phyloP scores from a whole-genome alignment of 2,888 invertebrate species.

The Drosophila tripunctata region DNA sequence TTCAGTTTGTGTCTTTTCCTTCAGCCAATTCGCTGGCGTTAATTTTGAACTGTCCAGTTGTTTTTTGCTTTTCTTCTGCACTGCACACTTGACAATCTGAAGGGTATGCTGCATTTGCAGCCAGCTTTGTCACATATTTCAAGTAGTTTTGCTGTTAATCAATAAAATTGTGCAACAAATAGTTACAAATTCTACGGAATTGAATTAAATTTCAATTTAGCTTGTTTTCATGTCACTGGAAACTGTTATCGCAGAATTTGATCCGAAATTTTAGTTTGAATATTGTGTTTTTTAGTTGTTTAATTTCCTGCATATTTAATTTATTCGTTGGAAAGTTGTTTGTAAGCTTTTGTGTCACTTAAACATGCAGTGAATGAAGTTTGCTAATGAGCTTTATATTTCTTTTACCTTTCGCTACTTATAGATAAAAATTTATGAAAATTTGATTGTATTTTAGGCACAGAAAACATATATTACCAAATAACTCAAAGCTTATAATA shows the following conservation, averaged over 20 bases:
- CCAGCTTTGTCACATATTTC: background rate
- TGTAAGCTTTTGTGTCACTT: too few relatives aligned
- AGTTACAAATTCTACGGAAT: background rate
- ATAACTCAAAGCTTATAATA: too few relatives aligned
- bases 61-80: slow-evolving; percentile 8
- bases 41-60: slow-evolving; percentile 47
- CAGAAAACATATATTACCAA: too few relatives aligned
- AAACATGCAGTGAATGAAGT: too few relatives aligned
- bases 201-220: background rate
- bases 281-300: too few relatives aligned
- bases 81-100: background rate
- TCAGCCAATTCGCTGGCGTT: slow-evolving; percentile 37
- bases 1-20: too few relatives aligned
- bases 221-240: background rate
- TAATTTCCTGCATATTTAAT: background rate
- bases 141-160: background rate
- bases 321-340: background rate
- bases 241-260: too few relatives aligned
- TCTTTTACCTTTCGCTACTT: too few relatives aligned
- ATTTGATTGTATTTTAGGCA: too few relatives aligned
- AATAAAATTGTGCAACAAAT: background rate
- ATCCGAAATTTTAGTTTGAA: background rate
- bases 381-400: too few relatives aligned
- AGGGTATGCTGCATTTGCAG: background rate
- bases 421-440: too few relatives aligned